phyloP scores from a whole-genome alignment of 2,888 invertebrate genomes.

The Gymnocheta viridis region DNA sequence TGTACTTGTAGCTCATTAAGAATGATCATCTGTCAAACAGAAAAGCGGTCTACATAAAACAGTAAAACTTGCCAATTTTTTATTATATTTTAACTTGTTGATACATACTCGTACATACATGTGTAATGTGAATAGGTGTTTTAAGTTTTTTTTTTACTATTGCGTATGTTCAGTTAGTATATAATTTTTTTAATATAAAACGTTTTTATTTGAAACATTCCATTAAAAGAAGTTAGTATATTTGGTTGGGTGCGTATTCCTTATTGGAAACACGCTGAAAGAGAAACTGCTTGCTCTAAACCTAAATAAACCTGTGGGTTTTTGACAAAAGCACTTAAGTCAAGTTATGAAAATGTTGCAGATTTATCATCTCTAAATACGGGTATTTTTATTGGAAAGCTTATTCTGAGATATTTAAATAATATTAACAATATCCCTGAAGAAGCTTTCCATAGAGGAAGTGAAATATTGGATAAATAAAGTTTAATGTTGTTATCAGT shows the following conservation, averaged over 20 bases:
- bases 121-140: constrained; percentile 8
- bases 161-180: background rate
- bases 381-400: too few relatives aligned
- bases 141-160: constrained; percentile 1
- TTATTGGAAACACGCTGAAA: too few relatives aligned
- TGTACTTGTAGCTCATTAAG: constrained; percentile 76
- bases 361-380: too few relatives aligned
- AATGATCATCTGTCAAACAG: constrained; percentile 76
- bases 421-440: too few relatives aligned
- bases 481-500: too few relatives aligned
- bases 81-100: background rate
- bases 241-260: background rate
- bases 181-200: constrained; percentile 61
- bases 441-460: too few relatives aligned
- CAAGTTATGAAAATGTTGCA: too few relatives aligned
- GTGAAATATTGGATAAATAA: too few relatives aligned
- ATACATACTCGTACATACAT: background rate
- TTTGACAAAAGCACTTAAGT: too few relatives aligned
- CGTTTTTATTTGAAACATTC: background rate
- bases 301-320: too few relatives aligned
- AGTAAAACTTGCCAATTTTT: constrained; percentile 9
- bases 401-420: too few relatives aligned
- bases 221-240: background rate
- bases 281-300: too few relatives aligned
- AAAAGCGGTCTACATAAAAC: constrained; percentile 70